Conservation (phyloP, 2,888 invertebrate species). For the Coelinius sp. region DNA sequence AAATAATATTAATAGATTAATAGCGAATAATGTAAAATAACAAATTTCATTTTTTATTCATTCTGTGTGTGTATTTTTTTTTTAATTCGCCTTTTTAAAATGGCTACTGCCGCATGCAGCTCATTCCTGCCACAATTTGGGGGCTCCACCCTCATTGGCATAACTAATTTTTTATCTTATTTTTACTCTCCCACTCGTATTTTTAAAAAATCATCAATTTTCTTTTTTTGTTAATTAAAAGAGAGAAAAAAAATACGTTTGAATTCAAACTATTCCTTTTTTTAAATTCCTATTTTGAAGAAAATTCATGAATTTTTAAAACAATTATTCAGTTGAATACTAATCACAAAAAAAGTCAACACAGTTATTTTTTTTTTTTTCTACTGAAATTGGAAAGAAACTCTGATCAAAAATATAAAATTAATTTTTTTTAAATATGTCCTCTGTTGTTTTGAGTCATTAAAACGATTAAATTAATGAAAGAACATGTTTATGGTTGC, state of each 20-base stretch:
- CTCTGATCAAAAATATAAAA: neutral
- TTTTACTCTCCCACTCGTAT: slow-evolving; percentile 19
- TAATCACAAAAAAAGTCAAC: slow-evolving; percentile 9
- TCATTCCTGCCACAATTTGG: slow-evolving; percentile 30
- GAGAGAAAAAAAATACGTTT: slow-evolving; percentile 45
- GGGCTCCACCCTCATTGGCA: slow-evolving; percentile 56
- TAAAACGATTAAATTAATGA: neutral
- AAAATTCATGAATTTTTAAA: slow-evolving; percentile 14
- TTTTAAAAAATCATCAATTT: slow-evolving; percentile 35
- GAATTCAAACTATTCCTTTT: neutral
- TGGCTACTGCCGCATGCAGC: slow-evolving; percentile 50
- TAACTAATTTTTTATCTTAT: slow-evolving; percentile 28
- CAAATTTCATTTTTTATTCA: slow-evolving; percentile 34
- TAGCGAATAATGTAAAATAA: slow-evolving; percentile 48
- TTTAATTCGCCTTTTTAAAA: slow-evolving; percentile 42
- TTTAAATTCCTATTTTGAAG: slow-evolving; percentile 35
- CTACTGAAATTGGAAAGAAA: neutral
- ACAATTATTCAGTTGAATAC: slow-evolving; percentile 37
- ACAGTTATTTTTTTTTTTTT: neutral
- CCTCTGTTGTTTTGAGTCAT: neutral
- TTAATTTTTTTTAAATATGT: neutral
- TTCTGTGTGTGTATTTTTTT: slow-evolving; percentile 20
- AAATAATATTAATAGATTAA: slow-evolving; percentile 46
- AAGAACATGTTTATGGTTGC: neutral
- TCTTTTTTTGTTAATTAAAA: slow-evolving; percentile 42